These are phyloP conservation scores for Hymenopus coronatus DNA, from an alignment of 2,888 invertebrate genomes.

Conservation along the genomic window DNA sequence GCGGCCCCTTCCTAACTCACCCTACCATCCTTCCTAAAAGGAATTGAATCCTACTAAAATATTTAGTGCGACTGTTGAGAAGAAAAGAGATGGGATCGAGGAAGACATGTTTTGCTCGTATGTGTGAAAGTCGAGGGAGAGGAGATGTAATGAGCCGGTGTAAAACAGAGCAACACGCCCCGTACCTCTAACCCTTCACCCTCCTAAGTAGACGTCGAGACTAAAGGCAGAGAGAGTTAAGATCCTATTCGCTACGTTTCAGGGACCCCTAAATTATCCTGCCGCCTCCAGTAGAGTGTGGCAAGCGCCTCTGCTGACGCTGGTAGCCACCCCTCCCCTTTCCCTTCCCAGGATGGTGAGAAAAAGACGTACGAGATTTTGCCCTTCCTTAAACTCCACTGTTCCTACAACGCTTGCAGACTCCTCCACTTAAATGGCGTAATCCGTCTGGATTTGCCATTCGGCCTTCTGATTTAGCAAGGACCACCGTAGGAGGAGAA, in stretches of 20 bases:
- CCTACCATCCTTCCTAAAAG: conserved; percentile 22
- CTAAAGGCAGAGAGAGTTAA: conserved; percentile 16
- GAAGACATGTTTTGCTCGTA: background rate
- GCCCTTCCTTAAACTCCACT: conserved; percentile 21
- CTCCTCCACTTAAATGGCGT: conserved; percentile 31
- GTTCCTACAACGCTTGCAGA: background rate
- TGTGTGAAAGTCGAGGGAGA: background rate
- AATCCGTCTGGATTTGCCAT: conserved; percentile 34
- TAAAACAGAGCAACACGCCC: conserved; percentile 29
- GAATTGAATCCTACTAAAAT: conserved; percentile 31
- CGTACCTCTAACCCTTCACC: conserved; percentile 6
- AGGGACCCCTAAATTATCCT: conserved; percentile 29
- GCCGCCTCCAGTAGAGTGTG: conserved; percentile 1
- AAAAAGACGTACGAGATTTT: conserved; percentile 29
- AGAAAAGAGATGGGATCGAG: conserved; percentile 16
- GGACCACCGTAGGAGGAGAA: conserved; percentile 20
- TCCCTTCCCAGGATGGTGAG: conserved; percentile 22
- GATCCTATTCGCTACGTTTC: conserved; percentile 28
- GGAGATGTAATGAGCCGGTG: conserved; percentile 30
- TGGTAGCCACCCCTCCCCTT: background rate
- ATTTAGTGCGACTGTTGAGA: conserved; percentile 29
- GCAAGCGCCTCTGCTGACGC: background rate
- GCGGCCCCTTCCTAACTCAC: background rate
- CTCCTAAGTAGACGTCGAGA: conserved; percentile 21
- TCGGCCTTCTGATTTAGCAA: conserved; percentile 31